Conservation (phyloP, 2,113 vertebrate species). For the Thymallus thymallus region DNA sequence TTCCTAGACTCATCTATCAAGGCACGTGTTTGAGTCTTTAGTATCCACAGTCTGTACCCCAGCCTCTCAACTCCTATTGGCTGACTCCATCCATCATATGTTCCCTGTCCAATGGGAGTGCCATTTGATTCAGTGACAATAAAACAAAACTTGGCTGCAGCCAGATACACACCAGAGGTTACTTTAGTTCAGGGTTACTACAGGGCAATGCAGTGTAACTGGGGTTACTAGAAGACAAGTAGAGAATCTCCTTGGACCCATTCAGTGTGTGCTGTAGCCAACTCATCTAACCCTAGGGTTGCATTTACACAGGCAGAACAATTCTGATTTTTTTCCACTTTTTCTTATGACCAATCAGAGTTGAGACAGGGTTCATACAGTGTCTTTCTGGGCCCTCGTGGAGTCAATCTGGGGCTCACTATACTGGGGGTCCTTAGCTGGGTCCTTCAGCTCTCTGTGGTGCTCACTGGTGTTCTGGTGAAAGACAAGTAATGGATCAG, state of each 20-base stretch:
- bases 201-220: not conserved
- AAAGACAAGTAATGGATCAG: not conserved
- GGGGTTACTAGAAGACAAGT: not conserved
- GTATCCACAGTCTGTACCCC: too few species aligned
- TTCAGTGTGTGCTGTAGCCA: too few species aligned
- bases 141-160: not conserved
- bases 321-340: too few species aligned
- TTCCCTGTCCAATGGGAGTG: slow-evolving; percentile 12
- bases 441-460: slow-evolving; percentile 81
- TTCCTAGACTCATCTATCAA: too few species aligned
- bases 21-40: too few species aligned
- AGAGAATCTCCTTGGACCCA: not conserved
- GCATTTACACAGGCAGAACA: not conserved
- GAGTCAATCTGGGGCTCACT: slow-evolving; percentile 85
- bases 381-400: slow-evolving; percentile 92
- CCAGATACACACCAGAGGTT: slow-evolving; percentile 15
- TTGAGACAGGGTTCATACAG: slow-evolving; percentile 69
- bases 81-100: not conserved
- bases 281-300: not conserved
- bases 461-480: slow-evolving; percentile 53
- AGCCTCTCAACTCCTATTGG: slow-evolving; percentile 12
- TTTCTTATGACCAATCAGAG: not conserved
- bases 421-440: slow-evolving; percentile 85
- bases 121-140: slow-evolving; percentile 9
- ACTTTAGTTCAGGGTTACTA: slow-evolving; percentile 47